Conservation (phyloP, 1,140 invertebrate genomes). For the Cepaea nemoralis region DNA sequence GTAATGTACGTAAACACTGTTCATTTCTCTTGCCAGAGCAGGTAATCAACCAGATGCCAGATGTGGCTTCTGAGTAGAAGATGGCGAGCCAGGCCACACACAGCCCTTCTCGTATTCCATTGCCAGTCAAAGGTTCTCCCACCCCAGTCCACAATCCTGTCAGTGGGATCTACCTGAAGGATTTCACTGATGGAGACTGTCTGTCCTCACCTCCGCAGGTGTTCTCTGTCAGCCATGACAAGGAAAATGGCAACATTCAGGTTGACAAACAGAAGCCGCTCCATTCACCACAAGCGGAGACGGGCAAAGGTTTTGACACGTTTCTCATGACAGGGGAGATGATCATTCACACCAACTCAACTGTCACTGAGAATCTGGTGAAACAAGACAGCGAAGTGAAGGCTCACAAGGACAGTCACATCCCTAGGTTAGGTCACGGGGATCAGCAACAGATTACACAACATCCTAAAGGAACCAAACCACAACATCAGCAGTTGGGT, state of each 20-base stretch:
- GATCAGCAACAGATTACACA: neutral
- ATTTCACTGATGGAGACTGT: conserved; percentile 25
- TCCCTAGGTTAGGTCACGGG: conserved; percentile 14
- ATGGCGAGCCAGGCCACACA: conserved; percentile 62
- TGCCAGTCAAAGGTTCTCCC: conserved; percentile 49
- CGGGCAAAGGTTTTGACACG: conserved; percentile 69
- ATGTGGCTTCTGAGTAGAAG: conserved; percentile 21
- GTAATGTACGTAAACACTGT: neutral
- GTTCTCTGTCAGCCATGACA: conserved; percentile 29
- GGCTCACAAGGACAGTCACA: conserved; percentile 31
- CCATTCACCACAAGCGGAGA: conserved; percentile 40
- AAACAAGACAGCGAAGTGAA: conserved; percentile 3
- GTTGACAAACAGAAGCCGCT: conserved; percentile 34
- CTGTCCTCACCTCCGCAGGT: conserved; percentile 22
- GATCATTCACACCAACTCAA: conserved; percentile 68
- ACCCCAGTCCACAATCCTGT: conserved; percentile 7
- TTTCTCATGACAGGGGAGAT: conserved; percentile 72
- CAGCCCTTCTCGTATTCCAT: conserved; percentile 63
- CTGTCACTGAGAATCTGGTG: conserved; percentile 40
- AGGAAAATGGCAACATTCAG: conserved; percentile 49
- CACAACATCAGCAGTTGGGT: neutral
- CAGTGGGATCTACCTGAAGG: conserved; percentile 34
- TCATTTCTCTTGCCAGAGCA: conserved; percentile 2
- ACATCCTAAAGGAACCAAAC: conserved; percentile 4
- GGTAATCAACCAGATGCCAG: conserved; percentile 20